phyloP scores from a whole-genome alignment of 2,888 invertebrate genomes.

The Andrena minutula region DNA sequence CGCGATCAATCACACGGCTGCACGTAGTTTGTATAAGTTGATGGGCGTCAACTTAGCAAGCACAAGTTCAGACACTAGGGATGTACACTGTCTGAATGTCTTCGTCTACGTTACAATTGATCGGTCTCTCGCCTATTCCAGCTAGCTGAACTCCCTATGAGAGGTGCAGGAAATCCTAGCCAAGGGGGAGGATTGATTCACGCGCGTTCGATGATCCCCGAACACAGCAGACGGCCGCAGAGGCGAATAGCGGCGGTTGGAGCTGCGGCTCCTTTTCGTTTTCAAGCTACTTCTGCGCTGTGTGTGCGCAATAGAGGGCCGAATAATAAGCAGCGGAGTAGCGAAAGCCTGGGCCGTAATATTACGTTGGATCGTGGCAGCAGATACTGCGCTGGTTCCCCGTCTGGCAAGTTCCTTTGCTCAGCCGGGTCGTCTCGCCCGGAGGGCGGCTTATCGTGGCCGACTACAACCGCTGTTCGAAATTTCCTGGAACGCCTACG shows the following conservation, averaged over 20 bases:
- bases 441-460: constrained; percentile 74
- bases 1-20: not conserved
- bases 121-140: constrained; percentile 4
- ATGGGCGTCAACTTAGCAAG: not conserved
- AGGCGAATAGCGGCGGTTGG: not conserved
- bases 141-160: not conserved
- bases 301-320: constrained; percentile 45
- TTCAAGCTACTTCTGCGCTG: constrained; percentile 32
- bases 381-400: constrained; percentile 62
- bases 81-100: not conserved
- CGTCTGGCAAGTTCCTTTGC: constrained; percentile 76
- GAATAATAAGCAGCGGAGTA: constrained; percentile 74
- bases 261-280: constrained; percentile 27
- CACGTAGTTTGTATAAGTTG: not conserved
- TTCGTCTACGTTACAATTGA: not conserved
- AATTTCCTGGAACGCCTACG: constrained; percentile 72
- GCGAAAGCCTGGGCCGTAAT: constrained; percentile 70
- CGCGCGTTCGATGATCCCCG: not conserved
- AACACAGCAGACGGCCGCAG: not conserved
- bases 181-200: constrained; percentile 22
- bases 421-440: constrained; percentile 69
- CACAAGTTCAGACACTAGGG: not conserved
- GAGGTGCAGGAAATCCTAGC: constrained; percentile 1
- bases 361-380: constrained; percentile 72
- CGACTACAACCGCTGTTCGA: constrained; percentile 66